phyloP scores from a whole-genome alignment of 2,113 vertebrate species.

The Alosa alosa region DNA sequence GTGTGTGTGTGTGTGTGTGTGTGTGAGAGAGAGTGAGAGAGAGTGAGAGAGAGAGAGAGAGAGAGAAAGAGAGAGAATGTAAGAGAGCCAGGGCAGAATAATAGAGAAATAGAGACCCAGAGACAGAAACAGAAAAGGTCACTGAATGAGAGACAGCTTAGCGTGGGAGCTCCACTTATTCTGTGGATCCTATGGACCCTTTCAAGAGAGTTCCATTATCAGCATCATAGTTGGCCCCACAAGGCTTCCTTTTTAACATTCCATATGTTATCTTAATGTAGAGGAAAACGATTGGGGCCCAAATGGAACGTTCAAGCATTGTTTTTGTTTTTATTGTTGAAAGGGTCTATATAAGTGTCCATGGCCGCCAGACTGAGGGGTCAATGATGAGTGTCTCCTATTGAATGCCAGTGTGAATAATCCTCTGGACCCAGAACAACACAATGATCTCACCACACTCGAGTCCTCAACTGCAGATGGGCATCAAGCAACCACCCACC shows the following conservation, averaged over 20 bases:
- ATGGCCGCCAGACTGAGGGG: neutral
- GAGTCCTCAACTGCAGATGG: neutral
- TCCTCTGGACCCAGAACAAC: neutral
- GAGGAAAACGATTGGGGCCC: too few relatives aligned
- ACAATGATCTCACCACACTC: neutral
- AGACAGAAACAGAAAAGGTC: neutral
- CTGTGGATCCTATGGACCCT: too few relatives aligned
- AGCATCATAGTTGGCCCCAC: too few relatives aligned
- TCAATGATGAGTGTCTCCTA: neutral
- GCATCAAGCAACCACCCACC: too few relatives aligned
- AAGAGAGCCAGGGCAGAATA: neutral
- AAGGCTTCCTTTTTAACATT: too few relatives aligned
- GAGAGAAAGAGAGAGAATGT: neutral
- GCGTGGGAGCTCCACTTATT: too few relatives aligned
- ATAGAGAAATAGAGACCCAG: neutral
- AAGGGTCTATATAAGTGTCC: too few relatives aligned
- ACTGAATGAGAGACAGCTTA: neutral
- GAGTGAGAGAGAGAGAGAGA: neutral
- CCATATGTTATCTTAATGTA: too few relatives aligned
- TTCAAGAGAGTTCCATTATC: too few relatives aligned
- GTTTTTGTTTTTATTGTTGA: too few relatives aligned
- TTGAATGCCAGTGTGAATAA: neutral
- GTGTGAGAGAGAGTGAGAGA: neutral
- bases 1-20: neutral
- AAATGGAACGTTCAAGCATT: too few relatives aligned